Evolutionary conservation across 2,797 vertebrate species (phyloP), one percentile per base, ranked within the genome.

Genomic region (Enteromius trimaculatus): DNA sequence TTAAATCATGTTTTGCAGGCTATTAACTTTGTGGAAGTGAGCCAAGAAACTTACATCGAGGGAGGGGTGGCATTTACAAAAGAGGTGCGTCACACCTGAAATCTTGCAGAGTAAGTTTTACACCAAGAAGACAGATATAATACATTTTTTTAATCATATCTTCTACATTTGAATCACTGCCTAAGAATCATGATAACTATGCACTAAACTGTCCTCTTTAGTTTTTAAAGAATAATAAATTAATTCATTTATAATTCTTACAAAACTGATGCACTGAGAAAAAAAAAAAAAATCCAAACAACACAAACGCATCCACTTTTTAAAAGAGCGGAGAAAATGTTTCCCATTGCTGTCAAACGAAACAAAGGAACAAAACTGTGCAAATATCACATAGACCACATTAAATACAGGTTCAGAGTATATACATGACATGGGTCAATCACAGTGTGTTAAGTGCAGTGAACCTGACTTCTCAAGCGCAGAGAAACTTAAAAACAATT

Each of bases 1-100:
- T 7, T 29, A 10, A 17, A 16, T 51, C 19, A 6, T 62, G 9
- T 19, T 9, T 42, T 3, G 29, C 17, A 9, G 37, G 14, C 9
- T 77, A 9, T 42, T 60, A 62, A 16, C 75, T 62, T 77, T 77
- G 37, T 44, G 37, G 4, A 17, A 31, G 49, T 74, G 16, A 62
- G 53, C n/a, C 1, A 5, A 7, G 14, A 7, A 62, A 26, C n/a
- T 26, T 77, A 19, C 34, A 37, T 76, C 39, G 17, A 0, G 11
- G 74, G 74, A 29, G 14, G 53, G n/a, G 37, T 29, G 37, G 34
- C 21, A 4, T 62, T 76, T 77, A 26, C 14, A 75, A 62, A 77
- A 77, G 34, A 62, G 31, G 4, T 6, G 11, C 39, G 34, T 6
- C n/a, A 58, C n/a, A 10, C 14, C 21, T 4, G 4, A 58, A 60